Evolutionary conservation across 1,140 invertebrate species (phyloP).

Genomic region (Holcopasites calliopsidis): DNA sequence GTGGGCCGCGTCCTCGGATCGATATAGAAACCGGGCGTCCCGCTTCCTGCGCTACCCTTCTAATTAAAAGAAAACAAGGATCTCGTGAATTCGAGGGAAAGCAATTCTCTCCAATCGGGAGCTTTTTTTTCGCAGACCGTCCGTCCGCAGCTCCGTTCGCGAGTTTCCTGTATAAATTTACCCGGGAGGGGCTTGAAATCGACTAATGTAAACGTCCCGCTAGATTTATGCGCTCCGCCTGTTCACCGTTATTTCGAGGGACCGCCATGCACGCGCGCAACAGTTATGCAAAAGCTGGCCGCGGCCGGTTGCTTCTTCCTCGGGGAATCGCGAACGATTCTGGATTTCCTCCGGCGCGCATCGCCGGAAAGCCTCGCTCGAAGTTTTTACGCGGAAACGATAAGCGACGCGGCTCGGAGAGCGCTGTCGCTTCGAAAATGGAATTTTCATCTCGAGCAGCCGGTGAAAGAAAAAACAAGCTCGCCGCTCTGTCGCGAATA

Average conservation of each 20-base stretch:
- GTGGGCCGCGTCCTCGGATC: not conserved
- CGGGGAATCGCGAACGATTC: constrained; percentile 39
- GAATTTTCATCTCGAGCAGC: not conserved
- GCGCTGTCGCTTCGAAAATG: not conserved
- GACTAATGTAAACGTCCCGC: too few relatives aligned
- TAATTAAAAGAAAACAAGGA: not conserved
- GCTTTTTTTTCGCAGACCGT: too few relatives aligned
- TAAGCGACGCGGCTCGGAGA: not conserved
- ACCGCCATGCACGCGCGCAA: constrained; percentile 15
- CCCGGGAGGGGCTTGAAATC: too few relatives aligned
- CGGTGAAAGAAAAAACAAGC: not conserved
- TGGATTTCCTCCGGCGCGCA: constrained; percentile 40
- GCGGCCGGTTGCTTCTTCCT: constrained; percentile 7
- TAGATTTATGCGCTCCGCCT: not conserved
- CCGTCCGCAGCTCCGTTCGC: too few relatives aligned
- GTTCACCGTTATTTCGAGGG: constrained; percentile 43
- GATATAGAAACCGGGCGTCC: not conserved
- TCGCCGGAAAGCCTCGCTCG: not conserved
- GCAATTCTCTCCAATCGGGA: too few relatives aligned
- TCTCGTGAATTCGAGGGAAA: too few relatives aligned
- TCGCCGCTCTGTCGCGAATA: not conserved
- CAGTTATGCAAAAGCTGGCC: constrained; percentile 45
- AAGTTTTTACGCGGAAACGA: not conserved
- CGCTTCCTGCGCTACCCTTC: not conserved
- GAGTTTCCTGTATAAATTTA: too few relatives aligned